Conservation (phyloP, 2,113 vertebrate genomes). For the Ciconia stormi region DNA sequence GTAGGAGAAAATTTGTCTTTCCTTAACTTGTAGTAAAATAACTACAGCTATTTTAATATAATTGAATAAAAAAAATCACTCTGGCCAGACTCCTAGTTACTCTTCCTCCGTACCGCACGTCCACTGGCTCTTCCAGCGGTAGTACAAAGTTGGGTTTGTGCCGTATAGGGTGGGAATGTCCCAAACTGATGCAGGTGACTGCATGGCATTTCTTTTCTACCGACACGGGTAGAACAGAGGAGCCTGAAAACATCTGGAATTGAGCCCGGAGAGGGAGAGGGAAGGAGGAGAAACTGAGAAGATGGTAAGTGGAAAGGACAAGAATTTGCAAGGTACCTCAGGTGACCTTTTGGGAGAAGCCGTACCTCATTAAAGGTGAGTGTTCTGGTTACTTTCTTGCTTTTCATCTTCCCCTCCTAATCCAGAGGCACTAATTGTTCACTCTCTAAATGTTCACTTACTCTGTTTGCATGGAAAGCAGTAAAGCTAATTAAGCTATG, state of each 20-base stretch:
- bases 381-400: background rate
- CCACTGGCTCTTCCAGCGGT: background rate
- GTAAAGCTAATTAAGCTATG: background rate
- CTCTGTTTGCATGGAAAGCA: background rate
- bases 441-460: background rate
- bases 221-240: background rate
- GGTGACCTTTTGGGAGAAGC: background rate
- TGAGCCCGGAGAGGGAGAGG: background rate
- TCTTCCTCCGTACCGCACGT: accelerated
- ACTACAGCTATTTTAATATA: background rate
- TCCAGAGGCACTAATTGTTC: background rate
- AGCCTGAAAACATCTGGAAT: background rate
- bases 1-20: background rate
- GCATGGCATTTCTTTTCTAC: background rate
- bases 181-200: background rate
- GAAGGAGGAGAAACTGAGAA: background rate
- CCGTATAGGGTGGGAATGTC: background rate
- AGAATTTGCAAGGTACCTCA: background rate
- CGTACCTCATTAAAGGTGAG: background rate
- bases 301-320: background rate
- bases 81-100: background rate
- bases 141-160: background rate
- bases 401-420: background rate
- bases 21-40: background rate
- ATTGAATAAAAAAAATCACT: too few species aligned